Evolutionary conservation across 2,113 vertebrate genomes (phyloP).

Genomic region (Callithrix jacchus): DNA sequence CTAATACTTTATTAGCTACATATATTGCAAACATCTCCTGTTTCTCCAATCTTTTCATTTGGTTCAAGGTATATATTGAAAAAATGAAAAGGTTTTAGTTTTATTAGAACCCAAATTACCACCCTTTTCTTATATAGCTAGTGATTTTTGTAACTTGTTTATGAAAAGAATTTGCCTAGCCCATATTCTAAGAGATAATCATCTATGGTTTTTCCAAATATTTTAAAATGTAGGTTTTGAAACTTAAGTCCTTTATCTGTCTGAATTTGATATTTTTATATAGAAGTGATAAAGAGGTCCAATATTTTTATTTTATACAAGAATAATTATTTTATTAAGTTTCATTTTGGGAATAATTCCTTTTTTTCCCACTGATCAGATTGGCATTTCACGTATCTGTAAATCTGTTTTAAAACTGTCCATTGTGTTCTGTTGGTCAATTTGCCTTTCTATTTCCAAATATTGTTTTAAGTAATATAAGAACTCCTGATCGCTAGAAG

Average conservation of each 20-base stretch:
- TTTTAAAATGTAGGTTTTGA: background rate
- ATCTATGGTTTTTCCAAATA: background rate
- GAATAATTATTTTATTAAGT: background rate
- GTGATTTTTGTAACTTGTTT: background rate
- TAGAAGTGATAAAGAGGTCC: background rate
- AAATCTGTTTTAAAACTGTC: background rate
- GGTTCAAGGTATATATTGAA: background rate
- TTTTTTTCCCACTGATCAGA: background rate
- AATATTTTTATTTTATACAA: background rate
- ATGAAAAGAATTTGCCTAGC: background rate
- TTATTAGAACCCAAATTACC: background rate
- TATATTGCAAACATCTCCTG: background rate
- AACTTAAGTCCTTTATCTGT: background rate
- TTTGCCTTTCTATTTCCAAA: background rate
- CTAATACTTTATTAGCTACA: background rate
- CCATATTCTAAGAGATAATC: background rate
- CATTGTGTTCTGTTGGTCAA: background rate
- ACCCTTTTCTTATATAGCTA: background rate
- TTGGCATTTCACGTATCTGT: background rate
- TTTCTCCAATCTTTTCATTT: background rate
- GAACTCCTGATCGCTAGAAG: background rate
- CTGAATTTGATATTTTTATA: background rate
- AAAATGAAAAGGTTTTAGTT: background rate
- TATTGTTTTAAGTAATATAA: background rate
- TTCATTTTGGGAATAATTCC: background rate